Evolutionary conservation across 2,113 vertebrate genomes (phyloP).

Genomic region (Harpagus bidentatus): DNA sequence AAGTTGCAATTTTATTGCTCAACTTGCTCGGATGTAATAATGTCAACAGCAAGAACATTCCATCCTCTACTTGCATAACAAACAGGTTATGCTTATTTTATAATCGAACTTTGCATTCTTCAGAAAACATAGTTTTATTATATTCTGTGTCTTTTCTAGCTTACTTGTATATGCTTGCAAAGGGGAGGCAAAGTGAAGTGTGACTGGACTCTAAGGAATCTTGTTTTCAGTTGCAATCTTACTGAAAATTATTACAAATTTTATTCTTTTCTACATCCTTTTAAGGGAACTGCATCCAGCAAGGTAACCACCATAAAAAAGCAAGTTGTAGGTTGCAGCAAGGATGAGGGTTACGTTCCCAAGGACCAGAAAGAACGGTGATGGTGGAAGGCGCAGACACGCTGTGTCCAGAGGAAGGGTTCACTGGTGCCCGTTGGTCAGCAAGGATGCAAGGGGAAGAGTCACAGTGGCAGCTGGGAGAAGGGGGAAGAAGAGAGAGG

Average conservation of each 20-base stretch:
- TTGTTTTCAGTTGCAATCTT: not conserved
- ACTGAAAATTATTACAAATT: not conserved
- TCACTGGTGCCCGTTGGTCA: not conserved
- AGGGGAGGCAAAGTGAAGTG: not conserved
- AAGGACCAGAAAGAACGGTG: not conserved
- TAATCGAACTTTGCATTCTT: not conserved
- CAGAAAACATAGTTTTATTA: not conserved
- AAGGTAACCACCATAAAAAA: not conserved
- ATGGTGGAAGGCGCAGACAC: accelerated
- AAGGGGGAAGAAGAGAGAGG: not conserved
- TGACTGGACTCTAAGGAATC: not conserved
- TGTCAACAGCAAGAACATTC: not conserved
- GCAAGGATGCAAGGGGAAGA: not conserved
- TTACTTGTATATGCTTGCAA: not conserved
- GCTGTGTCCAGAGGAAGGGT: not conserved
- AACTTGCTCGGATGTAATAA: not conserved
- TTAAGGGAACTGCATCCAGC: not conserved
- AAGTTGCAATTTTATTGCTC: not conserved
- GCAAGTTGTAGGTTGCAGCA: not conserved
- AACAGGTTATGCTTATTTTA: not conserved
- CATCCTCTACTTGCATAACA: not conserved
- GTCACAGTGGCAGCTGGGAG: not conserved
- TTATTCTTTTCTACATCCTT: not conserved
- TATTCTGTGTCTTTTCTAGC: not conserved
- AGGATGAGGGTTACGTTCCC: not conserved